A percentile compares a stretch with the other conserved stretches of the same genome.
These are phyloP conservation scores for Galagoides demidoff DNA, from an alignment of 2,797 vertebrate species.

Conservation along the genomic window DNA sequence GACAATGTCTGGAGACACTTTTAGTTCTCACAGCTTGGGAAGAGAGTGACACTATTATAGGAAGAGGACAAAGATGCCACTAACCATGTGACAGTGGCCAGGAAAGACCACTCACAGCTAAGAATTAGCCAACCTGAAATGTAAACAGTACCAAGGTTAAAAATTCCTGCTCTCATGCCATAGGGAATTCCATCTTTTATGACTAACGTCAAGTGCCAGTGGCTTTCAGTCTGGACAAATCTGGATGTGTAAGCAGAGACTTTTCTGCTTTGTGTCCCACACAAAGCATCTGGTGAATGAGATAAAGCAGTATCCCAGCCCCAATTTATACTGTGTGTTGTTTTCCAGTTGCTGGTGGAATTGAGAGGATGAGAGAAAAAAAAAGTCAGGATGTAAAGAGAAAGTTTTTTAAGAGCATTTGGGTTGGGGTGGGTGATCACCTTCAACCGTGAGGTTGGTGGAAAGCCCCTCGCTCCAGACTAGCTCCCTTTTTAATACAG, in stretches of 20 bases:
- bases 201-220: not conserved
- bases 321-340: too few relatives aligned
- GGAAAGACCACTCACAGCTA: not conserved
- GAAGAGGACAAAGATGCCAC: too few relatives aligned
- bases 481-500: too few relatives aligned
- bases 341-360: too few relatives aligned
- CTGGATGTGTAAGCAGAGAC: too few relatives aligned
- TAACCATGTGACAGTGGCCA: not conserved
- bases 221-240: not conserved
- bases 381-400: too few relatives aligned
- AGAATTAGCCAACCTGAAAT: not conserved
- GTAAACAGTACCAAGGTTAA: not conserved
- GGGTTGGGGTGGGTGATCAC: too few relatives aligned
- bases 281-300: not conserved
- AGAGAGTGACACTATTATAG: not conserved
- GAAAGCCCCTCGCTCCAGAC: too few relatives aligned
- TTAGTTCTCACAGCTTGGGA: not conserved
- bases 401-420: too few relatives aligned
- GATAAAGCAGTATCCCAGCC: not conserved
- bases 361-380: too few relatives aligned
- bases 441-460: too few relatives aligned
- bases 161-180: not conserved
- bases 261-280: not conserved
- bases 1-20: not conserved
- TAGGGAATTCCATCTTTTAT: not conserved